Base-by-base conservation (phyloP, 2,888 invertebrate species). In the Hermaeophaga mercurialis region DNA sequence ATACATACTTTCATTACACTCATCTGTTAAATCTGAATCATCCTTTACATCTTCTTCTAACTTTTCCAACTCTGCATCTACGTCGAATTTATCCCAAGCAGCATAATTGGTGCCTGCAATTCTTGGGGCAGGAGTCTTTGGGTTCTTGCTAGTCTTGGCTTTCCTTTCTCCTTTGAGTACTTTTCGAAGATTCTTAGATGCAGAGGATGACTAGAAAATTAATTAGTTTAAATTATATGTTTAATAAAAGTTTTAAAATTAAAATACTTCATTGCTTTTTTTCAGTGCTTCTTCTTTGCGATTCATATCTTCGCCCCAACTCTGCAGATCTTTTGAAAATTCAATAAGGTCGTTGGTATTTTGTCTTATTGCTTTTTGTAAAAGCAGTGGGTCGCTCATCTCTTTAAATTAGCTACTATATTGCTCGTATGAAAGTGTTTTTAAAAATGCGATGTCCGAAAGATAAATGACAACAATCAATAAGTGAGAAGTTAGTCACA, bases 1-100 rank as follows among this genome's bases (percentile, higher is more conserved):
- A 70, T 79, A 82, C 41, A 79, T 75, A 66, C 79, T 81, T 68
- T 80, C 84, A 75, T 81, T 83, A 12, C 73, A 73, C 54, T 82
- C 82, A 65, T 84, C 82, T 44, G 81, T 82, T 17, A 76, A 70
- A 22, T 78, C 77, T 8, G 71, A 69, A 22, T 72, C 79, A 54
- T 83, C 80, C 64, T 78, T 77, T 45, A 82, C 78, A 66, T 79
- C 80, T 72, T 80, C 81, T 64, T 86, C 86, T 67, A 87, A 64
- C 62, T 83, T 82, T 59, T 84, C 81, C 70, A 86, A 86, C 63
- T 86, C 87, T 73, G 84, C 83, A 14, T 87, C 86, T 3, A 82
- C 88, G 82, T 91, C 89, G 82, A 87, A 91, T 69, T 87, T 87
- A 26, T 90, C 89, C 91, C 91, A 91, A 43, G 86, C 80, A 24